Evolutionary conservation across 2,888 invertebrate genomes (phyloP).

Genomic region (Catocala sponsa): DNA sequence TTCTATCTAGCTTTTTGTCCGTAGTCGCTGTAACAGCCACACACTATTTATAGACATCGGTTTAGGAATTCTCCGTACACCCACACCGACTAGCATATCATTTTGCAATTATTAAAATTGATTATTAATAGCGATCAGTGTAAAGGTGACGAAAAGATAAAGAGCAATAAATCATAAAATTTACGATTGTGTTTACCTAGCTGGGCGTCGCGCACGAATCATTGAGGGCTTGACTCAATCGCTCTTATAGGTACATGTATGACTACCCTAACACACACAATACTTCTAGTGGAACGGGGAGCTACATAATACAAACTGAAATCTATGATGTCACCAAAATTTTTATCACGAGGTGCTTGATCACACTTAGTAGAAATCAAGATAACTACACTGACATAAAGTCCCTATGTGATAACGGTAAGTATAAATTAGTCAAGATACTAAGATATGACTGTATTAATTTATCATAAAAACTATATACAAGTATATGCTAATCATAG

Average conservation of each 20-base stretch:
- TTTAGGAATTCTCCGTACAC: conserved; percentile 43
- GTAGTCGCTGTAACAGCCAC: conserved; percentile 37
- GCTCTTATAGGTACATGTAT: conserved; percentile 9
- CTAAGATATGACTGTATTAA: neutral
- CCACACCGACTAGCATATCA: conserved; percentile 39
- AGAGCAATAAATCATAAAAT: conserved; percentile 67
- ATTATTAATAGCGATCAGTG: conserved; percentile 52
- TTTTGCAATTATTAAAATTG: conserved; percentile 58
- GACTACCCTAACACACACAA: conserved; percentile 13
- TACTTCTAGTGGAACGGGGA: conserved; percentile 25
- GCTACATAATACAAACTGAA: conserved; percentile 21
- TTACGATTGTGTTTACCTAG: conserved; percentile 62
- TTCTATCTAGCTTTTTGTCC: conserved; percentile 55
- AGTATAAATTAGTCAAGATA: conserved; percentile 5
- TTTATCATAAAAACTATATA: neutral
- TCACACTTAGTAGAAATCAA: conserved; percentile 30
- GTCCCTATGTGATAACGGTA: conserved; percentile 2
- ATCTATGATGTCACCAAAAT: conserved; percentile 49
- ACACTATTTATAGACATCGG: conserved; percentile 49
- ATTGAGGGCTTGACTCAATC: conserved; percentile 13
- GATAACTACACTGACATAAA: conserved; percentile 26
- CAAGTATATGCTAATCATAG: neutral
- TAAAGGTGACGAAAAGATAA: conserved; percentile 63
- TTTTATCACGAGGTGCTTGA: conserved; percentile 35
- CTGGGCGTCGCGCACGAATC: conserved; percentile 6